Evolutionary conservation across 2,797 vertebrate species (phyloP).

Genomic region (Oceanodroma leucorhoa): DNA sequence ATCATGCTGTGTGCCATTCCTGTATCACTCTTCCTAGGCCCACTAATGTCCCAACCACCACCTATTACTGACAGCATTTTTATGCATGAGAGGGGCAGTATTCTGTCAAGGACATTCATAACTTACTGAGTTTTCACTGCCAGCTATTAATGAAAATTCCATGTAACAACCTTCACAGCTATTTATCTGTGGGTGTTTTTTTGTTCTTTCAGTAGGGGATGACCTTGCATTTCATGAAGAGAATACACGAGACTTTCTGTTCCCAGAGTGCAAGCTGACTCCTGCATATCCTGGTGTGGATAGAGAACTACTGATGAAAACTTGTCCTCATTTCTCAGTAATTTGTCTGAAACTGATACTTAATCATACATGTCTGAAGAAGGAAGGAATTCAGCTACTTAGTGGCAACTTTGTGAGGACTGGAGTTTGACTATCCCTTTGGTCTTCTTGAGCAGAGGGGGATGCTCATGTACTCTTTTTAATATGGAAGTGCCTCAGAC

Average conservation of each 20-base stretch:
- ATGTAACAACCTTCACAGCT: not conserved
- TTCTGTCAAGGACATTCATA: not conserved
- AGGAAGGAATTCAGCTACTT: not conserved
- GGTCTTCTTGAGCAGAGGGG: not conserved
- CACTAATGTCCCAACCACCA: not conserved
- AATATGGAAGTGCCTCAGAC: not conserved
- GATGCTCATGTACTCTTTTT: not conserved
- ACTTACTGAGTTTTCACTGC: not conserved
- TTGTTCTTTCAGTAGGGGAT: conserved; percentile 60
- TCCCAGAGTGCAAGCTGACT: conserved; percentile 81
- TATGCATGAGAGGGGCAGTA: not conserved
- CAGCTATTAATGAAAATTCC: not conserved
- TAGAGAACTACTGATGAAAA: conserved; percentile 82
- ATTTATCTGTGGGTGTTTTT: not conserved
- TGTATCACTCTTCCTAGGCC: not conserved
- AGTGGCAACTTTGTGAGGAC: not conserved
- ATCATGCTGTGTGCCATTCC: not conserved
- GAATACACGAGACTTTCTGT: conserved; percentile 80
- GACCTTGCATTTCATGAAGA: conserved; percentile 79
- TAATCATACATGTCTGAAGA: not conserved
- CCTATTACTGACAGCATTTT: not conserved
- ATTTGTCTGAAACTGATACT: conserved; percentile 24
- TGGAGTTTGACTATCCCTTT: not conserved
- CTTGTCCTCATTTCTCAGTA: conserved; percentile 75
- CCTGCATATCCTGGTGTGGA: conserved; percentile 74